Base-by-base conservation (phyloP, 1,140 invertebrate genomes). In the Drosophila fuyamai region DNA sequence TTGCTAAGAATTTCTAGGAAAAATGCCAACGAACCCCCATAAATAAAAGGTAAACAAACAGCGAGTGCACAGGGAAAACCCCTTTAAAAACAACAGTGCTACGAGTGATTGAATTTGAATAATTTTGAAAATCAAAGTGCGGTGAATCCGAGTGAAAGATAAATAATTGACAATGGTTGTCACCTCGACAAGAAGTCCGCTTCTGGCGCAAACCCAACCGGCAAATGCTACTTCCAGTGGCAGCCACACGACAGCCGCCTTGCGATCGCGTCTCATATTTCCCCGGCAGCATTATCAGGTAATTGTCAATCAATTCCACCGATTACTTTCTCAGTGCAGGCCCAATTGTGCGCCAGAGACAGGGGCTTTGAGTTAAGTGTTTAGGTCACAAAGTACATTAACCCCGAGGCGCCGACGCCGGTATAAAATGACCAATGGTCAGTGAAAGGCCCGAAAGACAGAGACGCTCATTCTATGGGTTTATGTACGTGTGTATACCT, bases 271-370 rank as follows among this genome's bases (percentile, higher is more conserved):
- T 48, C 71, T 91, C 47, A 89, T 91, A 78, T 91, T 77, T 70
- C 88, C 89, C 50, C 81, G 89, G 44, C 84, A 78, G 62, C 88
- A 91, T 67, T 91, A 91, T 91, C 88, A 90, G 88, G 88, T 90
- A 90, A 91, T 63, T 71, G 51, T 70, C 66, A 57, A 50, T 61
- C 47, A 36, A 44, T 7, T 7, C 18, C 46, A 16, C 0, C 41
- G 10, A 29, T 44, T 38, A 54, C 48, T 5, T 23, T 9, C 14
- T 18, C 44, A 61, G 47, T 44, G 35, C 14, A 47, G 41, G 6
- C 38, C 40, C 36, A 54, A 71, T 35, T 43, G 38, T 43, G 38
- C 18, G 32, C 23, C 14, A 50, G 47, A 55, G 57, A 29, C 41
- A 58, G 67, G 54, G 60, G 75, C 61, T 70, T 56, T 7, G n/a